A percentile compares a stretch with the other conserved stretches of the same genome.
Evolutionary conservation across 2,113 vertebrate species (phyloP).

Genomic region (Conger conger): DNA sequence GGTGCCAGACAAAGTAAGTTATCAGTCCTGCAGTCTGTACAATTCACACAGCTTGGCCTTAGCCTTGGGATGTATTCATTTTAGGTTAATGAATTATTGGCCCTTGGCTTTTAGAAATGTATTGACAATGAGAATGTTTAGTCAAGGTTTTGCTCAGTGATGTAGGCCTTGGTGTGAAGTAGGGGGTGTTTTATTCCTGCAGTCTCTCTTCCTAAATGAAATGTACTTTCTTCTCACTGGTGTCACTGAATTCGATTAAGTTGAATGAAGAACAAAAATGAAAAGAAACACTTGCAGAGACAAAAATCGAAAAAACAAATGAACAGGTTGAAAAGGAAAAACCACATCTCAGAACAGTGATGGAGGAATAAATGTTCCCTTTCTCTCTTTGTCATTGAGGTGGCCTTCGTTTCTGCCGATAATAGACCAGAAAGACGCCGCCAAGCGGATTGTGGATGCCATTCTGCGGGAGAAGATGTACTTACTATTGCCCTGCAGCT

Average conservation of each 20-base stretch:
- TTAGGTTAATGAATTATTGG: background rate
- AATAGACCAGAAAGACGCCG: conserved; percentile 66
- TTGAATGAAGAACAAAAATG: background rate
- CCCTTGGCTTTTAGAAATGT: background rate
- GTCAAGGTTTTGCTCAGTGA: background rate
- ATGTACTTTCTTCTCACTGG: background rate
- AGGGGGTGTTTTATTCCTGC: background rate
- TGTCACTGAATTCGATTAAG: background rate
- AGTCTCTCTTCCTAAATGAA: background rate
- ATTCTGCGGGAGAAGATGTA: conserved; percentile 59
- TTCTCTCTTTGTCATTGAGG: conserved; percentile 46
- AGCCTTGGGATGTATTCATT: background rate
- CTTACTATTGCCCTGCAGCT: conserved; percentile 53
- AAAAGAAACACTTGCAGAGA: background rate
- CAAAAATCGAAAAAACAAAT: background rate
- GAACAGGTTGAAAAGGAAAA: background rate
- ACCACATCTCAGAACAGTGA: background rate
- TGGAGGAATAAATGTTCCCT: background rate
- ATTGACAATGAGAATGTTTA: background rate
- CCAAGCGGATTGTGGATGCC: conserved; percentile 64
- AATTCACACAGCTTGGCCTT: background rate
- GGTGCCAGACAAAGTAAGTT: conserved; percentile 66
- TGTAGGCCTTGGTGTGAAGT: background rate
- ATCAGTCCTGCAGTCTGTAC: background rate
- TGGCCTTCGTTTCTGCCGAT: conserved; percentile 58